These are phyloP conservation scores for Erinaceus europaeus DNA, from an alignment of 2,113 vertebrate genomes.

Conservation along the genomic window DNA sequence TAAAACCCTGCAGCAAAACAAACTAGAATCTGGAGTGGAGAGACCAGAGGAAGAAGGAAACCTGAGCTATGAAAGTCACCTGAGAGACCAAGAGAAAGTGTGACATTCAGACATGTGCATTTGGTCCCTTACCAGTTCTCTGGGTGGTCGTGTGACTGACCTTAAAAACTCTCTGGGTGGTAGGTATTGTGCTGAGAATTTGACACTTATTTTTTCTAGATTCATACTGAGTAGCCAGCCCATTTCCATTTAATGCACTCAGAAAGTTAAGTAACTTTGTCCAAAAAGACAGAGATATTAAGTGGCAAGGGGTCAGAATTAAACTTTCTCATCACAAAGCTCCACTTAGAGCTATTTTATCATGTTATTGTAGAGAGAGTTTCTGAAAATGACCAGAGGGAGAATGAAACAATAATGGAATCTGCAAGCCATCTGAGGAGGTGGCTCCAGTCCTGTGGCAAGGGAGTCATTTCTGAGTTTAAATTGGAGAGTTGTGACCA, in stretches of 20 bases:
- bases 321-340: background rate
- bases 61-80: background rate
- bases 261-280: background rate
- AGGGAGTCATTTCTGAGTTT: background rate
- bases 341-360: background rate
- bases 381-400: background rate
- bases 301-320: background rate
- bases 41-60: background rate
- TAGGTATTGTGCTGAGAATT: background rate
- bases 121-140: background rate
- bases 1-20: no score
- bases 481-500: no score
- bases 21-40: background rate
- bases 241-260: background rate
- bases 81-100: background rate
- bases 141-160: no score
- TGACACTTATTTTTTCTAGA: background rate
- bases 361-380: background rate
- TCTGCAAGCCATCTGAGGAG: background rate
- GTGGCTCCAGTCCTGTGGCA: background rate
- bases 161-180: background rate
- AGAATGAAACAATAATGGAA: background rate
- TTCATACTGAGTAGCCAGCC: background rate
- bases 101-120: background rate
- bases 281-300: background rate